Evolutionary conservation across 2,888 invertebrate genomes (phyloP).

Genomic region (Agrochola litura): DNA sequence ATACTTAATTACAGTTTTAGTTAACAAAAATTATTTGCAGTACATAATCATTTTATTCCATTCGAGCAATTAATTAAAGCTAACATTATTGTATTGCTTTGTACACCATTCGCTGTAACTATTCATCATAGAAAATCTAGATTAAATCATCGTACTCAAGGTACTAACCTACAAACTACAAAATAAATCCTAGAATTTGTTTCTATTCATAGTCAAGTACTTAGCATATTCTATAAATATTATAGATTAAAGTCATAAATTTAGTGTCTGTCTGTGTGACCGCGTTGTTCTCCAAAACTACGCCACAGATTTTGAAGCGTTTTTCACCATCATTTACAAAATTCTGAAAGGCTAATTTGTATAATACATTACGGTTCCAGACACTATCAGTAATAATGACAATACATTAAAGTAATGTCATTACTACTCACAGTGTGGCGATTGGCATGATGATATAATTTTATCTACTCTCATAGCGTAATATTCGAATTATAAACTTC

Average conservation of each 20-base stretch:
- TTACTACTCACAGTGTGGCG: no score
- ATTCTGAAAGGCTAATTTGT: no score
- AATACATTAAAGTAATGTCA: no score
- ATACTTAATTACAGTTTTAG: no score
- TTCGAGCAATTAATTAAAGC: not conserved
- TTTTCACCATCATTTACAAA: not conserved
- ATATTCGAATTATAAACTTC: no score
- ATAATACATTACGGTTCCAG: no score
- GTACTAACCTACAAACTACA: conserved; percentile 47
- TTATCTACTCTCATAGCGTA: no score
- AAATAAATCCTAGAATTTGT: conserved; percentile 41
- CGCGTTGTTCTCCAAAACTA: not conserved
- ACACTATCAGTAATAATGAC: no score
- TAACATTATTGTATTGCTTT: not conserved
- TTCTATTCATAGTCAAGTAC: conserved; percentile 13
- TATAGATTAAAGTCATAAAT: not conserved
- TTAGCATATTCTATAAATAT: not conserved
- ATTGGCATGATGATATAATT: no score
- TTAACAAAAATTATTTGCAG: not conserved
- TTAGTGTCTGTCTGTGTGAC: not conserved
- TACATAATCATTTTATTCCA: not conserved
- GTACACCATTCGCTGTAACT: not conserved
- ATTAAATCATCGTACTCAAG: conserved; percentile 37
- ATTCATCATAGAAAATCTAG: conserved; percentile 19
- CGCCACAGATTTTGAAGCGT: not conserved